These are phyloP conservation scores for Lobophora halterata DNA, from an alignment of 2,888 invertebrate species.

Conservation along the genomic window DNA sequence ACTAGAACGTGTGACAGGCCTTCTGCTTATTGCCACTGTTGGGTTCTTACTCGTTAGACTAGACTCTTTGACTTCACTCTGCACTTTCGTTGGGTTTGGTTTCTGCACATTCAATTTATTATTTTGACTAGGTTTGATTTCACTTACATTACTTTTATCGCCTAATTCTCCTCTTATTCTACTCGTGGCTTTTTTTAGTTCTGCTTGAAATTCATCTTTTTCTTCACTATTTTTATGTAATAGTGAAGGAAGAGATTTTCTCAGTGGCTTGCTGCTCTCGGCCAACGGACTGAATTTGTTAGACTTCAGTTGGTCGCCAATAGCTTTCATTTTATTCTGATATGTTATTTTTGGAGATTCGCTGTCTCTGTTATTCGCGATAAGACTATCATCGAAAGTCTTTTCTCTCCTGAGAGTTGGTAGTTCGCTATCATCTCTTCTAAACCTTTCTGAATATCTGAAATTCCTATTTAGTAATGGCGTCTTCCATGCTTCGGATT, in stretches of 20 bases:
- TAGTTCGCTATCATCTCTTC: constrained; percentile 59
- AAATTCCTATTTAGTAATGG: constrained; percentile 71
- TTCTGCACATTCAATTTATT: constrained; percentile 54
- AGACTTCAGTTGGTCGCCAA: constrained; percentile 58
- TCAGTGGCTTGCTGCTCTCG: constrained; percentile 63
- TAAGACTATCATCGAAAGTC: constrained; percentile 72
- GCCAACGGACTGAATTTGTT: constrained; percentile 56
- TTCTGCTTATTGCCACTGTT: constrained; percentile 46
- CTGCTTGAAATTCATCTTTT: constrained; percentile 79
- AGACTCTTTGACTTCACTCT: constrained; percentile 75
- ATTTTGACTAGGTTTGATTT: constrained; percentile 74
- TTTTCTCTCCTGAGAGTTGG: constrained; percentile 71
- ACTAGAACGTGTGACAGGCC: constrained; percentile 56
- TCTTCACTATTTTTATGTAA: constrained; percentile 73
- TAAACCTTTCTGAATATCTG: constrained; percentile 74
- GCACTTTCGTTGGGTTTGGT: constrained; percentile 72
- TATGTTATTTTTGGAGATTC: constrained; percentile 59
- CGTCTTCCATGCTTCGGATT: constrained; percentile 71
- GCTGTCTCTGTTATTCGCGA: constrained; percentile 56
- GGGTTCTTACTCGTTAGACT: constrained; percentile 61
- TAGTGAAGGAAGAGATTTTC: constrained; percentile 80
- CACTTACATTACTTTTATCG: constrained; percentile 69
- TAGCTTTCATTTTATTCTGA: constrained; percentile 56
- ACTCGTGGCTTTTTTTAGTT: constrained; percentile 76
- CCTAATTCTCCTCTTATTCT: constrained; percentile 74